Conservation (phyloP, 2,797 vertebrate genomes). For the Spheniscus humboldti region DNA sequence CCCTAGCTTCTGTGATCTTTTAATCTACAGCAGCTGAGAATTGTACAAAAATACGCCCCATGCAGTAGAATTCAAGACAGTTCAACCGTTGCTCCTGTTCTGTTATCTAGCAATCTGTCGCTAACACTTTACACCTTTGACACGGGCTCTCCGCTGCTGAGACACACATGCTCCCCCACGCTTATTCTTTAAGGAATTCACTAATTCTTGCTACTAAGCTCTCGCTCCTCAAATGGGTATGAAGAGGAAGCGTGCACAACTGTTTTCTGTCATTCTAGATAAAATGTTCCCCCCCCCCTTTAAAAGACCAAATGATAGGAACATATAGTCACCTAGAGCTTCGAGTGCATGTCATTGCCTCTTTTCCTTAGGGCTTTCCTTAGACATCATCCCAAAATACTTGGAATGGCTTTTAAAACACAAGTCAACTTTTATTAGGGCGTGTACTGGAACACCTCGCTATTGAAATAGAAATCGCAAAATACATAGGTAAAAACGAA, state of each 20-base stretch:
- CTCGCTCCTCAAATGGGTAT: background rate
- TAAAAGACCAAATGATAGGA: background rate
- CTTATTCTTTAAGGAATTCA: background rate
- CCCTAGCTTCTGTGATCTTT: background rate
- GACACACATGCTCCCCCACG: background rate
- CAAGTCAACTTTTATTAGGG: background rate
- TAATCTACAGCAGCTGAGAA: background rate
- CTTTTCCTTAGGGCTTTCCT: background rate
- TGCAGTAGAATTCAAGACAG: background rate
- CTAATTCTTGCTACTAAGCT: background rate
- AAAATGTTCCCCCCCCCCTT: background rate
- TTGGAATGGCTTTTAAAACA: background rate
- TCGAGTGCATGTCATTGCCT: background rate
- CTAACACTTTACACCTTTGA: background rate
- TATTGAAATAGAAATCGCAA: background rate
- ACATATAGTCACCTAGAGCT: background rate
- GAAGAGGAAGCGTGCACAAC: background rate
- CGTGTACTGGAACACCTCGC: fast-evolving
- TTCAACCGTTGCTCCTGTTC: background rate
- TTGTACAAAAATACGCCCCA: background rate
- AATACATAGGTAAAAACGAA: background rate
- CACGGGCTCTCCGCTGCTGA: background rate
- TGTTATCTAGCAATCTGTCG: background rate
- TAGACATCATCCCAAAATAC: background rate
- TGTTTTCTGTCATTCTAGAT: background rate